These are phyloP conservation scores for Columbina picui DNA, from an alignment of 2,113 vertebrate species.

Conservation along the genomic window DNA sequence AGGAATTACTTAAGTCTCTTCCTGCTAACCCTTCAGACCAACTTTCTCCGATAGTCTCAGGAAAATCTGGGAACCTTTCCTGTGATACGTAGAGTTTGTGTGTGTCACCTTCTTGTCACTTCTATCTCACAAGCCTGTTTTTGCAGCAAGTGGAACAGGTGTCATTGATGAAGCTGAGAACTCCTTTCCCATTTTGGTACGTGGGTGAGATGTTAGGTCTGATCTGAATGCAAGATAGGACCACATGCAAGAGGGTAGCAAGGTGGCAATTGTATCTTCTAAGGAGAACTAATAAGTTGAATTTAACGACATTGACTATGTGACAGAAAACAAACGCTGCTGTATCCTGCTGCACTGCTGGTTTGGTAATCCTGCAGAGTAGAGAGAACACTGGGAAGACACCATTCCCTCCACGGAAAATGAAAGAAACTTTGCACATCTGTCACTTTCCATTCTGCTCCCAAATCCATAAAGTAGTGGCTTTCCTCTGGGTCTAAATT, in stretches of 20 bases:
- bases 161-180: not conserved
- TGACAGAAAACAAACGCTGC: not conserved
- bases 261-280: not conserved
- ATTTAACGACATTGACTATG: not conserved
- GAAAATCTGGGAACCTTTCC: not conserved
- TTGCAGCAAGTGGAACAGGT: not conserved
- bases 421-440: not conserved
- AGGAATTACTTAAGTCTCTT: not conserved
- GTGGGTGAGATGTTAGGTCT: not conserved
- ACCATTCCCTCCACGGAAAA: not conserved
- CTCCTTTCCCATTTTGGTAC: not conserved
- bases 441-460: not conserved
- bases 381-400: not conserved
- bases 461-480: not conserved
- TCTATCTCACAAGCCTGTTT: not conserved
- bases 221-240: not conserved
- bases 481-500: not conserved
- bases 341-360: not conserved
- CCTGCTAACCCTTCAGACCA: not conserved
- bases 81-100: not conserved
- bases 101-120: not conserved
- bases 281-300: not conserved
- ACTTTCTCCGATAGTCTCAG: not conserved
- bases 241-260: not conserved
- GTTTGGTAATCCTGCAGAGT: not conserved